Percentiles rank a stretch among this genome's conserved stretches.
Evolutionary conservation across 2,113 vertebrate genomes (phyloP).

Genomic region (Corydoras maculifer): DNA sequence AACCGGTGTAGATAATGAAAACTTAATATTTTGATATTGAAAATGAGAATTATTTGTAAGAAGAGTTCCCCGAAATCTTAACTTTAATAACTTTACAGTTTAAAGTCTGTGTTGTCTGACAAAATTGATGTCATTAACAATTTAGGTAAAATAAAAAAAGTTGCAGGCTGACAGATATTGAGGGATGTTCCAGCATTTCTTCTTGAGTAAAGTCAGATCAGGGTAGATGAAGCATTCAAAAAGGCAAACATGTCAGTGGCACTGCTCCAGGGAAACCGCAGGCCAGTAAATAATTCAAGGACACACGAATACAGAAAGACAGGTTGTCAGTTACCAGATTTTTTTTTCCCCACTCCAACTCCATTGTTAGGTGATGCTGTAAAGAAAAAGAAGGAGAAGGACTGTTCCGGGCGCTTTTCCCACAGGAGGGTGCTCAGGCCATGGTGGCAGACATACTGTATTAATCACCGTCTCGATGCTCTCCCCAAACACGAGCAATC

Average conservation of each 20-base stretch:
- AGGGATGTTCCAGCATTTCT: constrained; percentile 24
- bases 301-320: constrained; percentile 53
- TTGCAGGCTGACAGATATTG: constrained; percentile 15
- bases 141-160: no score
- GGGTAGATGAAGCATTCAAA: constrained; percentile 50
- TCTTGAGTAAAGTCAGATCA: constrained; percentile 14
- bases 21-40: no score
- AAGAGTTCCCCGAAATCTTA: no score
- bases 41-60: no score
- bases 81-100: no score
- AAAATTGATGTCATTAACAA: no score
- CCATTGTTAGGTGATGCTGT: constrained; percentile 41
- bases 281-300: constrained; percentile 62
- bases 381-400: constrained; percentile 40
- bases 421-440: constrained; percentile 13
- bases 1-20: no score
- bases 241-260: constrained; percentile 42
- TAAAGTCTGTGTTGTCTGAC: no score
- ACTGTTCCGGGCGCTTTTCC: not conserved
- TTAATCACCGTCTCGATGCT: constrained; percentile 48
- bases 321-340: constrained; percentile 57
- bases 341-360: constrained; percentile 26
- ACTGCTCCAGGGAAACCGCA: constrained; percentile 43
- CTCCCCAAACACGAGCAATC: constrained; percentile 38
- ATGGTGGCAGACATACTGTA: constrained; percentile 42